Evolutionary conservation across 2,797 vertebrate genomes (phyloP).

Genomic region (Apodemus agrarius): DNA sequence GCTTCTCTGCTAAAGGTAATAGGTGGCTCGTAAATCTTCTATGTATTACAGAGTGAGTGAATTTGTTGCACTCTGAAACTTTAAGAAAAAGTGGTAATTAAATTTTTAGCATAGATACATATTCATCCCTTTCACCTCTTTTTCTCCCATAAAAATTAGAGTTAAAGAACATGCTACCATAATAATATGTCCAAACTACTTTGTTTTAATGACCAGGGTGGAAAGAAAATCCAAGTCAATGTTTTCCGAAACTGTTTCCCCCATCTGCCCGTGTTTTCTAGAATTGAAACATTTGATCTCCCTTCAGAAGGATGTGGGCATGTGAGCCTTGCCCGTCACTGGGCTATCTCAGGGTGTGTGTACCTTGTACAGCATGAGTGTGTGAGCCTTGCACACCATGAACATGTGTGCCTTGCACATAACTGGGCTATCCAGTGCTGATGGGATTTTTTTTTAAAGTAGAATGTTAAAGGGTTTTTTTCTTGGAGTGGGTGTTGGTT

Average conservation of each 20-base stretch:
- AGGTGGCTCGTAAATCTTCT: not conserved
- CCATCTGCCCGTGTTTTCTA: constrained; percentile 12
- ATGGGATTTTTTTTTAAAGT: constrained; percentile 30
- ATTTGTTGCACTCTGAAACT: not conserved
- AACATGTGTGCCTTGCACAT: not conserved
- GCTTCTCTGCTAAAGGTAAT: not conserved
- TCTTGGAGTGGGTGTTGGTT: not conserved
- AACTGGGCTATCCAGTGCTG: not conserved
- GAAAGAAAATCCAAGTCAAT: not conserved
- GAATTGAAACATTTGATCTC: constrained; percentile 38
- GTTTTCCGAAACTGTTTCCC: not conserved
- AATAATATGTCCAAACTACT: constrained; percentile 40
- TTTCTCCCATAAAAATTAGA: not conserved
- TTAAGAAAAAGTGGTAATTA: not conserved
- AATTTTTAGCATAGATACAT: not conserved
- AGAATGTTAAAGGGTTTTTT: constrained; percentile 17
- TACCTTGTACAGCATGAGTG: not conserved
- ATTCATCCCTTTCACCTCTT: not conserved
- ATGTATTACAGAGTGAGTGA: not conserved
- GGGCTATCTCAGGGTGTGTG: not conserved
- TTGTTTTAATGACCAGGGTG: not conserved
- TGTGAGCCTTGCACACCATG: no score
- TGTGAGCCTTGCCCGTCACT: not conserved
- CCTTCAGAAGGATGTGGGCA: not conserved
- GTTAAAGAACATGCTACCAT: not conserved